phyloP scores from a whole-genome alignment of 2,113 vertebrate genomes.

The Junco hyemalis region DNA sequence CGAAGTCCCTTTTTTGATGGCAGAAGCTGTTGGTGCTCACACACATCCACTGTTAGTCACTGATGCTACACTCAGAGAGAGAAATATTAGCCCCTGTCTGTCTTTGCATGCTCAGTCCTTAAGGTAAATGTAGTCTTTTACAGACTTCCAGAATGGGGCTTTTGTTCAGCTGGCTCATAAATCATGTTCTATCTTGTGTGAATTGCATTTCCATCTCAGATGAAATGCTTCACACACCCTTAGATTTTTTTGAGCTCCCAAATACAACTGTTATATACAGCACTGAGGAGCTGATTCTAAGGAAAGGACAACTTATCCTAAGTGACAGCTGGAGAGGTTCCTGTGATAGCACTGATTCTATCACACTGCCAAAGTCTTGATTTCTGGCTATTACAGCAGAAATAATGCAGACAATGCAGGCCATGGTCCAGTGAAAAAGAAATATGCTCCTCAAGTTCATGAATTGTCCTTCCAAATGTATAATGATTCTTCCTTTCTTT shows the following conservation, averaged over 20 bases:
- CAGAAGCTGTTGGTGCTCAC: neutral
- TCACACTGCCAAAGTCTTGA: neutral
- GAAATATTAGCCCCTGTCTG: neutral
- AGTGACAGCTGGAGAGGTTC: neutral
- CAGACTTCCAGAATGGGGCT: neutral
- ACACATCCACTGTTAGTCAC: neutral
- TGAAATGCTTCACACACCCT: neutral
- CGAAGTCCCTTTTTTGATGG: neutral
- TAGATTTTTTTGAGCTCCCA: neutral
- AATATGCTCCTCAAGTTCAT: neutral
- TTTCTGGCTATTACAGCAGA: neutral
- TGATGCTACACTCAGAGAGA: neutral
- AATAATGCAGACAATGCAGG: neutral
- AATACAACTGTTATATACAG: neutral
- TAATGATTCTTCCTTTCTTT: neutral
- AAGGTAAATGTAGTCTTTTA: neutral
- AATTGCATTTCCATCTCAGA: neutral
- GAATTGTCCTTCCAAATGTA: neutral
- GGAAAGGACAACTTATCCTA: neutral
- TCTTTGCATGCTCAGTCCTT: neutral
- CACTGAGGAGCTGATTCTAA: neutral
- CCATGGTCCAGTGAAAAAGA: neutral
- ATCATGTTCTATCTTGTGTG: neutral
- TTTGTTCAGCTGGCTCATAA: neutral
- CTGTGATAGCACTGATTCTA: neutral